Evolutionary conservation across 2,888 invertebrate genomes (phyloP).

Genomic region (Epirrhoe tristata): DNA sequence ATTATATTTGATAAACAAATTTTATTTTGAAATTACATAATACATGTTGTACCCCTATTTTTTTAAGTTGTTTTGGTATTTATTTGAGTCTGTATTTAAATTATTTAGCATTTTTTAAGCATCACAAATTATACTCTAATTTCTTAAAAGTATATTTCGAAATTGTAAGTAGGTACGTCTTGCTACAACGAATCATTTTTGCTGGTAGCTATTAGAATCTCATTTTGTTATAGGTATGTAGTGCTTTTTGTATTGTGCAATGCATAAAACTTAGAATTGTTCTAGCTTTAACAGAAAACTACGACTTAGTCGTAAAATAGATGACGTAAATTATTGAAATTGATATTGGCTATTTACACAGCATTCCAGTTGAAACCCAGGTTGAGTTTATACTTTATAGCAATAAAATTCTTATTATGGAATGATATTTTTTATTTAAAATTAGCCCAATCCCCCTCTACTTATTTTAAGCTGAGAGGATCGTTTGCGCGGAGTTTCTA

Average conservation of each 20-base stretch:
- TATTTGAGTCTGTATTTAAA: background rate
- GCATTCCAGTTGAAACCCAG: conserved; percentile 35
- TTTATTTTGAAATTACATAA: background rate
- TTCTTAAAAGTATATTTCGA: too few species aligned
- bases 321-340: conserved; percentile 13
- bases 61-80: background rate
- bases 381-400: conserved; percentile 26
- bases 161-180: too few species aligned
- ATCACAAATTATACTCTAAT: background rate
- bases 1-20: background rate
- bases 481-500: too few species aligned
- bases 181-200: conserved; percentile 1
- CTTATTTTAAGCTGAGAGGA: too few species aligned
- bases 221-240: background rate
- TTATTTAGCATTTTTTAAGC: background rate
- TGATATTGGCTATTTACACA: conserved; percentile 17
- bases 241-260: conserved; percentile 22
- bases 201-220: background rate
- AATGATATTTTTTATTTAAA: background rate
- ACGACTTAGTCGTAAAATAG: conserved; percentile 27
- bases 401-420: conserved; percentile 22
- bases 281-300: background rate
- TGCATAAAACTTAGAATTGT: conserved; percentile 16
- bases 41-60: background rate
- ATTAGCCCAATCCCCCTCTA: background rate